phyloP scores from a whole-genome alignment of 2,113 vertebrate genomes.

The Notothenia coriiceps region DNA sequence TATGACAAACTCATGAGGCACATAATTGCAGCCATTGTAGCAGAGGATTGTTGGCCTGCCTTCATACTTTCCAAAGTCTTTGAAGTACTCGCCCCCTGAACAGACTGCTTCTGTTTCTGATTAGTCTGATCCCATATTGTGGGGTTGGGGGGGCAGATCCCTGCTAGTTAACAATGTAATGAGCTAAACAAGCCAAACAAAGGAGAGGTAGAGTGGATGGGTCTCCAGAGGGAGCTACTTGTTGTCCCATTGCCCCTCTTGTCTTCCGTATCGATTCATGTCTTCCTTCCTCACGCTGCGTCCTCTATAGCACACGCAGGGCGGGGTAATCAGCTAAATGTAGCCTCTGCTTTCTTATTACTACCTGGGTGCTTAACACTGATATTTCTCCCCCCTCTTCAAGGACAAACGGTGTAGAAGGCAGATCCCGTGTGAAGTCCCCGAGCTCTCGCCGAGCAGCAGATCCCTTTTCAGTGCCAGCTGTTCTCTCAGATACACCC shows the following conservation, averaged over 20 bases:
- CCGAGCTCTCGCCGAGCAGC: slow-evolving; percentile 90
- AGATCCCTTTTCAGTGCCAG: slow-evolving; percentile 96
- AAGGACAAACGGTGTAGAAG: slow-evolving; percentile 95
- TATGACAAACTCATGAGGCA: slow-evolving; percentile 28
- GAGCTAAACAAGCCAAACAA: slow-evolving; percentile 66
- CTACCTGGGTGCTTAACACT: slow-evolving; percentile 74
- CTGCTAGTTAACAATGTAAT: slow-evolving; percentile 60
- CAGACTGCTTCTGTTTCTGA: slow-evolving; percentile 45
- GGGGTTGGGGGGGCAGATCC: slow-evolving; percentile 36
- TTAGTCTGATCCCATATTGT: slow-evolving; percentile 53
- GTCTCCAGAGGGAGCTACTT: slow-evolving; percentile 64
- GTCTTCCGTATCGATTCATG: slow-evolving; percentile 53
- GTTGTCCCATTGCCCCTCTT: slow-evolving; percentile 63
- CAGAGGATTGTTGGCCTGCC: slow-evolving; percentile 15
- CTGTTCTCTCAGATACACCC: slow-evolving; percentile 98
- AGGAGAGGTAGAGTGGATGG: slow-evolving; percentile 39
- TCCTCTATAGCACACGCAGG: slow-evolving; percentile 23
- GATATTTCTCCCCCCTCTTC: slow-evolving; percentile 75
- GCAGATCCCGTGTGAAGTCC: slow-evolving; percentile 91
- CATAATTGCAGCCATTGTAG: slow-evolving; percentile 33
- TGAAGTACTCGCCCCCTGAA: slow-evolving; percentile 30
- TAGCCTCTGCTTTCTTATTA: slow-evolving; percentile 73
- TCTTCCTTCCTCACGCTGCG: slow-evolving; percentile 45
- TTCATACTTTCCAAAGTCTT: slow-evolving; percentile 43
- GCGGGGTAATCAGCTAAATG: slow-evolving; percentile 74